phyloP scores from a whole-genome alignment of 2,888 invertebrate species.

The Laspeyria flexula region DNA sequence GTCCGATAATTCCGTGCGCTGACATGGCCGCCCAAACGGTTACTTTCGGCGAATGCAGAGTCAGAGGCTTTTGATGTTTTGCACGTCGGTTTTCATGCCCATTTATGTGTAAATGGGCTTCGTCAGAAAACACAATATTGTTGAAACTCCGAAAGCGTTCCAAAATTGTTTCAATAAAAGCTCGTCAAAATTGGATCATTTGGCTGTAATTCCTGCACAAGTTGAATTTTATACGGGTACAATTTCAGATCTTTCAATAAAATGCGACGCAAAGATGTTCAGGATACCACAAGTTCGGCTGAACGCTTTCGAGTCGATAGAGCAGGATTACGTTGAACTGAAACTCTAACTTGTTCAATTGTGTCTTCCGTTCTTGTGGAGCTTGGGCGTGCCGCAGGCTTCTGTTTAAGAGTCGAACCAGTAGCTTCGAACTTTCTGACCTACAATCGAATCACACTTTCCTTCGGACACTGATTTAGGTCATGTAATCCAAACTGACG shows the following conservation, averaged over 20 bases:
- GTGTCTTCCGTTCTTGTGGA: constrained; percentile 16
- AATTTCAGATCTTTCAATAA: constrained; percentile 30
- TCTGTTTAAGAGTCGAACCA: constrained; percentile 20
- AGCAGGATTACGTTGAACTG: constrained; percentile 19
- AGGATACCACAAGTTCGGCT: constrained; percentile 26
- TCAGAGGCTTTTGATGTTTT: constrained; percentile 21
- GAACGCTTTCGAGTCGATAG: constrained; percentile 35
- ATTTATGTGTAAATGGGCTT: constrained; percentile 19
- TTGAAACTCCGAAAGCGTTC: constrained; percentile 6
- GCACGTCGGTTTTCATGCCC: constrained; percentile 19
- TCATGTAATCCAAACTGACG: constrained; percentile 13
- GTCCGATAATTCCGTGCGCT: constrained; percentile 25
- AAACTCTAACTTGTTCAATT: constrained; percentile 1
- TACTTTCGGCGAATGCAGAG: constrained; percentile 21
- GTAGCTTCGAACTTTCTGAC: constrained; percentile 19
- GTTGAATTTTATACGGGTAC: constrained; percentile 23
- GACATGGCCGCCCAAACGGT: constrained; percentile 16
- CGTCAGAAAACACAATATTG: constrained; percentile 4
- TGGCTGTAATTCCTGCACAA: constrained; percentile 11
- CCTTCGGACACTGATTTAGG: constrained; percentile 13
- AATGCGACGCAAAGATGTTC: constrained; percentile 35
- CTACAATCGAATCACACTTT: constrained; percentile 21
- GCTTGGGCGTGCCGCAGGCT: constrained; percentile 21
- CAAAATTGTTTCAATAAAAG: constrained; percentile 3
- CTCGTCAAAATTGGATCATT: constrained; percentile 4